Base-by-base conservation (phyloP, 2,797 vertebrate genomes). In the Fistularia commersonii region DNA sequence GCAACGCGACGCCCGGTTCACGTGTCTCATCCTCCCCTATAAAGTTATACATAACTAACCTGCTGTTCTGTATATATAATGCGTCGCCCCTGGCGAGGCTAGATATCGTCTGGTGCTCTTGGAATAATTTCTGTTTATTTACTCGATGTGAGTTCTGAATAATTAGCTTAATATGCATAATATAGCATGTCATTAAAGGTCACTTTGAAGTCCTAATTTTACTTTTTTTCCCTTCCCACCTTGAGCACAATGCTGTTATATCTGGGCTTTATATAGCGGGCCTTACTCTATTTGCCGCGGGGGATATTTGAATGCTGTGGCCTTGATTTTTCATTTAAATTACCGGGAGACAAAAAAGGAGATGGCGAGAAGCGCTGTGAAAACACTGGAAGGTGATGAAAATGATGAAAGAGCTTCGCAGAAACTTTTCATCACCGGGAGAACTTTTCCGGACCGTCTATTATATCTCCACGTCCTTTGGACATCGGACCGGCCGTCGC, bases 91-190 rank as follows among this genome's bases (percentile, higher is more conserved):
- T 11, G 56, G 61, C 54, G 64, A 65, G 50, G 51, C 45, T 54
- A 39, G 34, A 23, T 2, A 23, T 53, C 35, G 44, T 63, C 46
- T 43, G 13, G 32, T 43, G 41, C 61, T 62, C n/a, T 54, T 23
- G 47, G 57, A 57, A 72, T 64, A 32, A 64, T 64, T 44, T 40
- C 32, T 51, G 10, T 48, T 34, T 66, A 61, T 73, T 66, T 57
- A 47, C 13, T 36, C 48, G 45, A n/a, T n/a, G 3, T 55, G 56
- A 14, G 31, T 14, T 41, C 51, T 71, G 45, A 63, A 72, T 71
- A 64, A 72, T 70, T 51, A 56, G 61, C 36, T 32, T 15, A 34
- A 64, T 49, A 66, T 61, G 36, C 37, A 62, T 63, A 66, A 65
- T 52, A 11, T 35, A 43, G 45, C 37, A 8, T 43, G 36, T 43